Percentiles rank a stretch among this genome's conserved stretches.
These are phyloP conservation scores for Linepithema humile DNA, from an alignment of 1,140 invertebrate genomes.

Conservation along the genomic window DNA sequence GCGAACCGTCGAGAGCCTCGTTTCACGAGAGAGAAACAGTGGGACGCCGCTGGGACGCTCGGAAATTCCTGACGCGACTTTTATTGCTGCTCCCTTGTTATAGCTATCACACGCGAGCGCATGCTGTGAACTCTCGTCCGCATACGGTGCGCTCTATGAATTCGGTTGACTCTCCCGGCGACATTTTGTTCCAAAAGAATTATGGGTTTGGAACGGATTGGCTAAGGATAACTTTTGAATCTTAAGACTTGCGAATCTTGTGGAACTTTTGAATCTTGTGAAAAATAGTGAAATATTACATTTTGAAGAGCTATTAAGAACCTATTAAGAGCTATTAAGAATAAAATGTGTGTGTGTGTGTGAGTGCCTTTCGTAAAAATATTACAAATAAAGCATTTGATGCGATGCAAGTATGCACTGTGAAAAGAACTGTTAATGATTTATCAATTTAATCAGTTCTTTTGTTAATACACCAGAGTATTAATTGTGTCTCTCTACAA, in stretches of 20 bases:
- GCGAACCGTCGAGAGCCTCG: conserved; percentile 8
- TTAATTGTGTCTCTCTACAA: neutral
- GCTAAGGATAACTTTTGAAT: neutral
- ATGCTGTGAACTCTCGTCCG: neutral
- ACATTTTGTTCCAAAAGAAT: neutral
- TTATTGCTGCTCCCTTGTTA: conserved; percentile 1
- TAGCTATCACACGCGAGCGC: neutral
- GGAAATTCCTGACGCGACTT: conserved; percentile 20
- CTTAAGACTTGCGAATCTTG: neutral
- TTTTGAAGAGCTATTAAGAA: neutral
- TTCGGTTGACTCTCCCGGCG: neutral
- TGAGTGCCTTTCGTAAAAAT: neutral
- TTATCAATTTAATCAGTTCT: neutral
- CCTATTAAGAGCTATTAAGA: too few relatives aligned
- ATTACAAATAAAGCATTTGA: neutral
- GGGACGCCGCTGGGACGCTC: neutral
- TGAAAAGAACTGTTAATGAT: neutral
- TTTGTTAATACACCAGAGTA: neutral
- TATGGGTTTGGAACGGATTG: neutral
- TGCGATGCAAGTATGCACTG: neutral
- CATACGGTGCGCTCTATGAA: neutral
- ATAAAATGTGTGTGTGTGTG: too few relatives aligned
- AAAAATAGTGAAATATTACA: neutral
- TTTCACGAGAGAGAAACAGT: neutral
- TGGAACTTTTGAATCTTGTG: neutral